Evolutionary conservation across 37 sponge, comb jelly and placozoan species (phyloP).

Genomic region (Bolinopsis microptera): DNA sequence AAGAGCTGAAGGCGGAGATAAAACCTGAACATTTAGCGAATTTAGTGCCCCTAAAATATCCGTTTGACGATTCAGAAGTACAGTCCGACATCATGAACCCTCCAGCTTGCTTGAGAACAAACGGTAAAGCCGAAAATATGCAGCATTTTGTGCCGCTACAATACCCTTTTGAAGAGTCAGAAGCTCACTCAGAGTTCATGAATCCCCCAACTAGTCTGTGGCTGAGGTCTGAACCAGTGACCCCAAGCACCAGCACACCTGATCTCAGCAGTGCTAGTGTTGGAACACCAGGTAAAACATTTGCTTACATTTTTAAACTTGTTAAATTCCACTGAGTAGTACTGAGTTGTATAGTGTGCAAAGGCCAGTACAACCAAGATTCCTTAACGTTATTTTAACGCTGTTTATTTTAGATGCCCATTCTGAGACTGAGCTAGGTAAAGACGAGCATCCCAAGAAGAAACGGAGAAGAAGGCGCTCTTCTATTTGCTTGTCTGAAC

Average conservation of each 20-base stretch:
- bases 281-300: slow-evolving; percentile 34
- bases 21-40: neutral
- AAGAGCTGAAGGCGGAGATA: neutral
- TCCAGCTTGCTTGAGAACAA: neutral
- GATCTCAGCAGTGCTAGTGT: neutral
- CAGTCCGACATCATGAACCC: neutral
- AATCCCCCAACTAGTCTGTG: neutral
- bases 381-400: no score
- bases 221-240: neutral
- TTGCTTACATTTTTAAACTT: no score
- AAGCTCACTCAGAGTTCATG: neutral
- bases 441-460: slow-evolving; percentile 34
- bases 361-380: no score
- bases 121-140: no score
- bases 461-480: slow-evolving; percentile 17
- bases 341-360: no score
- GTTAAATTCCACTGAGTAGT: no score
- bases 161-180: neutral
- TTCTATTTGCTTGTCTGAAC: slow-evolving; percentile 33
- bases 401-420: slow-evolving; percentile 1
- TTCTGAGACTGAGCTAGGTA: slow-evolving; percentile 44
- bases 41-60: neutral
- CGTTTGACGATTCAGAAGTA: neutral
- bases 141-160: no score
- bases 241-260: neutral